Conservation (phyloP, 2,113 vertebrate species). For the Acanthisitta chloris region DNA sequence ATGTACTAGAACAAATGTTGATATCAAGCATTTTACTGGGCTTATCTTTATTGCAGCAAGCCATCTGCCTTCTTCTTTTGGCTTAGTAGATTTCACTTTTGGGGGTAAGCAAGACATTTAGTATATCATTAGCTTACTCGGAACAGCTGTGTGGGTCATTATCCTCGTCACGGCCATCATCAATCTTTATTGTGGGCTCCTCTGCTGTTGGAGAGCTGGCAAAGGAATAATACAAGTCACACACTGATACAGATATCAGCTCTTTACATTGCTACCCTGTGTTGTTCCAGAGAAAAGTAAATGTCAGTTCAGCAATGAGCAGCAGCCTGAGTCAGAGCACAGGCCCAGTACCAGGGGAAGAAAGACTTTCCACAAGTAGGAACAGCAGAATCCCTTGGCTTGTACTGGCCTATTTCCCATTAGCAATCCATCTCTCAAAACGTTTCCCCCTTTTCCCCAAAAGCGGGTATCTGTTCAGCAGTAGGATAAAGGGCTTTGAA, state of each 20-base stretch:
- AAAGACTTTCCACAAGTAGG: neutral
- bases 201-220: conserved; percentile 64
- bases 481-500: neutral
- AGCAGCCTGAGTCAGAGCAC: neutral
- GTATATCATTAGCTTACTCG: conserved; percentile 71
- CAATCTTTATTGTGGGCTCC: conserved; percentile 80
- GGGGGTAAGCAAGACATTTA: neutral
- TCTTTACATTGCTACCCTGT: neutral
- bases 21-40: neutral
- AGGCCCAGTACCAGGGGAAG: neutral
- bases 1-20: neutral
- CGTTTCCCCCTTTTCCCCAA: rapidly evolving
- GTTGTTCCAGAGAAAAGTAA: neutral
- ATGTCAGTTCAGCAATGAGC: neutral
- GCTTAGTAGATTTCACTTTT: neutral
- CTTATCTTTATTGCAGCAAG: neutral
- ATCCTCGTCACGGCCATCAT: conserved; percentile 79
- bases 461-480: neutral
- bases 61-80: neutral
- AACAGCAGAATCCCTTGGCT: neutral
- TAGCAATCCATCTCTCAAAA: neutral
- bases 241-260: neutral
- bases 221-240: neutral
- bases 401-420: neutral
- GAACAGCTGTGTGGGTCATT: conserved; percentile 69